These are phyloP conservation scores for Cyanoramphus novaezelandiae DNA, from an alignment of 2,113 vertebrate genomes.

Conservation along the genomic window DNA sequence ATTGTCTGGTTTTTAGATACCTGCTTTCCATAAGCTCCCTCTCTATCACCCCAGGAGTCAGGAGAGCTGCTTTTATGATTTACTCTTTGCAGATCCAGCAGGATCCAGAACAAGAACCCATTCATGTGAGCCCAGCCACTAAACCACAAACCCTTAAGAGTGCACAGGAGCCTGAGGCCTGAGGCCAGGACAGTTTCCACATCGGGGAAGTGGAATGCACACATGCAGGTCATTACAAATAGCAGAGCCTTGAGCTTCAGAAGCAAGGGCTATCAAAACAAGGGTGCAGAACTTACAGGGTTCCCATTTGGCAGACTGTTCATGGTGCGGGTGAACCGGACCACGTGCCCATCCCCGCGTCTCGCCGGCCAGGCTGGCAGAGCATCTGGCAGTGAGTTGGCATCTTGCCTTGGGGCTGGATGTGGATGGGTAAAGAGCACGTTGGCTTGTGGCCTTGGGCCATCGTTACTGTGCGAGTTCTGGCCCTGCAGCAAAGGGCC, in stretches of 20 bases:
- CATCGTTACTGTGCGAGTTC: accelerated
- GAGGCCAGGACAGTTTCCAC: background rate
- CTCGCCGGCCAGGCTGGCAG: background rate
- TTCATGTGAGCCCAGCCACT: background rate
- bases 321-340: slow-evolving; percentile 63
- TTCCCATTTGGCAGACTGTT: slow-evolving; percentile 33
- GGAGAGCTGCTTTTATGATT: background rate
- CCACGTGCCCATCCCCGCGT: background rate
- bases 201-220: background rate
- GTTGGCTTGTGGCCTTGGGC: background rate
- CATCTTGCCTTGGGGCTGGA: background rate
- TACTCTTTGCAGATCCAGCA: background rate
- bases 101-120: background rate
- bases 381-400: background rate
- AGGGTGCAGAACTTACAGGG: background rate
- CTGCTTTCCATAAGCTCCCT: background rate
- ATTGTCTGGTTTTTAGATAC: background rate
- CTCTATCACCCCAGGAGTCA: background rate
- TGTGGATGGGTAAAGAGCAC: background rate
- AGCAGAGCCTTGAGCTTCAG: accelerated
- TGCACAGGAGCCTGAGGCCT: background rate
- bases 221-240: accelerated
- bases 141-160: background rate
- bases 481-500: background rate
- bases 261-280: accelerated